These are phyloP conservation scores for Anas platyrhynchos DNA, from an alignment of 2,113 vertebrate species.

Conservation along the genomic window DNA sequence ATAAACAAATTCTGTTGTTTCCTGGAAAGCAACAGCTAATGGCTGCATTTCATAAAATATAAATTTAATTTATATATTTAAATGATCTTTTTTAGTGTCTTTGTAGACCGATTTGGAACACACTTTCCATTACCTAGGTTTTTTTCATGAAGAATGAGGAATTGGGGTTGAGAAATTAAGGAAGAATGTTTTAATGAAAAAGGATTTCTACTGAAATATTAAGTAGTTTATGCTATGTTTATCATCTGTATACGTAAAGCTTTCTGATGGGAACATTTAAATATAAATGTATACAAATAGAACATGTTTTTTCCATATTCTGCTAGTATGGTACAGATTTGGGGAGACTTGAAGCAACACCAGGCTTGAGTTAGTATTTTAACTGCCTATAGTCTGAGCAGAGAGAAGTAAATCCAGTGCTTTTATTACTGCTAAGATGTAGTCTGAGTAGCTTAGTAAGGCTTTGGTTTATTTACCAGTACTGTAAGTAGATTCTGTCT, in stretches of 20 bases:
- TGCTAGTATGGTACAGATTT: background rate
- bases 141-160: background rate
- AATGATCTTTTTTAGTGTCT: background rate
- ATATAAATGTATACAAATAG: background rate
- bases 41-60: background rate
- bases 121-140: background rate
- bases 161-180: background rate
- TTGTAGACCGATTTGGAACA: background rate
- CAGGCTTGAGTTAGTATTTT: background rate
- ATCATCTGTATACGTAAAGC: background rate
- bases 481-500: background rate
- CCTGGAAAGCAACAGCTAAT: constrained; percentile 15
- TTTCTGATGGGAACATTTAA: background rate
- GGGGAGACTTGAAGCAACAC: background rate
- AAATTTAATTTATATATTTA: constrained; percentile 20
- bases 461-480: background rate
- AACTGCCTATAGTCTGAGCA: background rate
- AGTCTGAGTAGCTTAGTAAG: background rate
- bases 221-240: background rate
- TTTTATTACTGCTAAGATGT: background rate
- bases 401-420: background rate
- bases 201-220: background rate
- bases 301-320: background rate
- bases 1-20: constrained; percentile 60
- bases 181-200: background rate